These are phyloP conservation scores for Pedicia rivosa DNA, from an alignment of 2,888 invertebrate genomes.

Conservation along the genomic window DNA sequence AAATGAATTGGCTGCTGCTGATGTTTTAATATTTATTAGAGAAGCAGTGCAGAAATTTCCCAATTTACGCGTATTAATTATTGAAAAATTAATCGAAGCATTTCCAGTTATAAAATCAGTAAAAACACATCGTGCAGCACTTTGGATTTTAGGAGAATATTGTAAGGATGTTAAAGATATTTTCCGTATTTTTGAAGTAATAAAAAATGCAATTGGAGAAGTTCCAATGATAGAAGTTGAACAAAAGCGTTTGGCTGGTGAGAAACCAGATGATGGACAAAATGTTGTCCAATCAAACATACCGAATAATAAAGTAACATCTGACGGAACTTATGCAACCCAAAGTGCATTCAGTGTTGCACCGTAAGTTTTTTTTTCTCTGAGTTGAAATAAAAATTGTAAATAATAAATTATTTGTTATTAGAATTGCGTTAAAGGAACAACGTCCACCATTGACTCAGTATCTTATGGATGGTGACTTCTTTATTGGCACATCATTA, in stretches of 20 bases:
- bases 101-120: constrained; percentile 79
- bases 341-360: constrained; percentile 90
- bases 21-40: constrained; percentile 87
- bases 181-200: constrained; percentile 57
- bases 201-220: constrained; percentile 59
- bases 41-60: constrained; percentile 93
- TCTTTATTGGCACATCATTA: constrained; percentile 86
- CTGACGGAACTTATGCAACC: constrained; percentile 97
- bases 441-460: constrained; percentile 66
- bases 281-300: constrained; percentile 34
- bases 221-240: constrained; percentile 45
- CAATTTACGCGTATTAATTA: constrained; percentile 60
- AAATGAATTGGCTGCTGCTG: constrained; percentile 78
- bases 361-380: constrained; percentile 34
- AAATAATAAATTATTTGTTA: constrained; percentile 2
- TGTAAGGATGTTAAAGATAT: constrained; percentile 66
- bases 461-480: constrained; percentile 87
- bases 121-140: constrained; percentile 79
- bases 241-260: constrained; percentile 57
- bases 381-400: constrained; percentile 1
- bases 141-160: constrained; percentile 98
- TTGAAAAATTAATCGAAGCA: constrained; percentile 57
- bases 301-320: constrained; percentile 54
- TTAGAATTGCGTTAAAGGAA: constrained; percentile 43
- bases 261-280: constrained; percentile 36